phyloP scores from a whole-genome alignment of 2,797 vertebrate species.

The Mallotus villosus region DNA sequence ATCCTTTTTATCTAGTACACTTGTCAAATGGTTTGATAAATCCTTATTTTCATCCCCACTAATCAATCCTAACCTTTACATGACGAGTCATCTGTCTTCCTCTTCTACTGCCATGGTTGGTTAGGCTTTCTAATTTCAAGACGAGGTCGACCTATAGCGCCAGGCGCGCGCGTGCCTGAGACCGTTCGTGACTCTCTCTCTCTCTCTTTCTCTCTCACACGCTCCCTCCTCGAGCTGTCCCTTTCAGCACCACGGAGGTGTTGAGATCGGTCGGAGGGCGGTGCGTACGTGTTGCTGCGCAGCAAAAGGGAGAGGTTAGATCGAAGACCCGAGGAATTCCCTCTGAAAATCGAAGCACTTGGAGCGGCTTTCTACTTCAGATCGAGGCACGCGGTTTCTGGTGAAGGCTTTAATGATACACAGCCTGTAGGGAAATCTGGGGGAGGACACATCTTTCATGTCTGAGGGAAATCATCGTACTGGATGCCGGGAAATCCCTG shows the following conservation, averaged over 20 bases:
- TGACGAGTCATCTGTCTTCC: conserved; percentile 2
- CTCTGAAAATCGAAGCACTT: conserved; percentile 57
- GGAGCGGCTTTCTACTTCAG: conserved; percentile 43
- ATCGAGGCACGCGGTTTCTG: conserved; percentile 6
- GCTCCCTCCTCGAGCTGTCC: conserved; percentile 38
- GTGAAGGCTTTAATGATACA: background rate
- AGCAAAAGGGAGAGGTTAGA: conserved; percentile 58
- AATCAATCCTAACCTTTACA: conserved; percentile 37
- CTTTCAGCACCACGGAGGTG: conserved; percentile 56
- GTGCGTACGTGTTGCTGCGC: conserved; percentile 70
- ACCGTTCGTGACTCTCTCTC: background rate
- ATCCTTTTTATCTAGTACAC: background rate
- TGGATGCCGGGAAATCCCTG: conserved; percentile 28
- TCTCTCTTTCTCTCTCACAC: background rate
- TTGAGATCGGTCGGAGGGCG: conserved; percentile 56
- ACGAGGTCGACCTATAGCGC: background rate
- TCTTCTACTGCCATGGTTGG: background rate
- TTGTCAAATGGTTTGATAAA: background rate
- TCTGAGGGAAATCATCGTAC: conserved; percentile 16
- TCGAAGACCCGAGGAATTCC: conserved; percentile 55
- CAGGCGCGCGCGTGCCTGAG: background rate
- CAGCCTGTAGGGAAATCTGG: conserved; percentile 5
- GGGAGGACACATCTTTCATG: conserved; percentile 10
- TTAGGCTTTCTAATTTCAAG: background rate
- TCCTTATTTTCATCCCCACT: background rate